Evolutionary conservation across 2,113 vertebrate species (phyloP).

Genomic region (Patagioenas fasciata): DNA sequence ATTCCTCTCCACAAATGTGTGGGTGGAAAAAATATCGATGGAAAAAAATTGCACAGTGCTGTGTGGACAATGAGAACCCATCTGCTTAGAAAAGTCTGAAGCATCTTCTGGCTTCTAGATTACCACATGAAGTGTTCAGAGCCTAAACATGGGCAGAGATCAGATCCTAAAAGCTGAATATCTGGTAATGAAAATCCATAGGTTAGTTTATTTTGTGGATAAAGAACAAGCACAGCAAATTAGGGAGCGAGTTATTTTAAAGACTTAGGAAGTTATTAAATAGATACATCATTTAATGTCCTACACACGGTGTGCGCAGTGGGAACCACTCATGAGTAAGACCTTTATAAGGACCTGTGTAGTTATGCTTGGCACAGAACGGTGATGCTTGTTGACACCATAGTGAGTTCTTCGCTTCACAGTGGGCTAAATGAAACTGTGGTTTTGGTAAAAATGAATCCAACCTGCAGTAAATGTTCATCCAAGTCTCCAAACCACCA

Average conservation of each 20-base stretch:
- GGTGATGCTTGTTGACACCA: slow-evolving; percentile 56
- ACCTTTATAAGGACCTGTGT: slow-evolving; percentile 45
- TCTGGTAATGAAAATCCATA: not conserved
- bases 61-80: not conserved
- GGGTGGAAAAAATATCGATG: not conserved
- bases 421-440: slow-evolving; percentile 66
- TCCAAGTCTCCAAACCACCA: slow-evolving; percentile 60
- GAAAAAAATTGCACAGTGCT: not conserved
- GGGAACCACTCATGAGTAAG: slow-evolving; percentile 33
- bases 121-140: not conserved
- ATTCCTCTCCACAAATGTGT: not conserved
- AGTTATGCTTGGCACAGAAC: slow-evolving; percentile 38
- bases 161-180: not conserved
- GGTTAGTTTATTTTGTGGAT: slow-evolving; percentile 11
- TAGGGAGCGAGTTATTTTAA: not conserved
- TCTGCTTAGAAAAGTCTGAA: not conserved
- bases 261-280: not conserved
- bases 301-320: not conserved
- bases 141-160: not conserved
- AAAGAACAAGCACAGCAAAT: not conserved
- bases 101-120: not conserved
- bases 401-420: slow-evolving; percentile 45
- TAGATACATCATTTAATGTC: slow-evolving; percentile 1
- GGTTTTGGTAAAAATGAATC: slow-evolving; percentile 62
- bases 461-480: slow-evolving; percentile 55